These are phyloP conservation scores for Ochlodes sylvanus DNA, from an alignment of 2,888 invertebrate genomes.

Conservation along the genomic window DNA sequence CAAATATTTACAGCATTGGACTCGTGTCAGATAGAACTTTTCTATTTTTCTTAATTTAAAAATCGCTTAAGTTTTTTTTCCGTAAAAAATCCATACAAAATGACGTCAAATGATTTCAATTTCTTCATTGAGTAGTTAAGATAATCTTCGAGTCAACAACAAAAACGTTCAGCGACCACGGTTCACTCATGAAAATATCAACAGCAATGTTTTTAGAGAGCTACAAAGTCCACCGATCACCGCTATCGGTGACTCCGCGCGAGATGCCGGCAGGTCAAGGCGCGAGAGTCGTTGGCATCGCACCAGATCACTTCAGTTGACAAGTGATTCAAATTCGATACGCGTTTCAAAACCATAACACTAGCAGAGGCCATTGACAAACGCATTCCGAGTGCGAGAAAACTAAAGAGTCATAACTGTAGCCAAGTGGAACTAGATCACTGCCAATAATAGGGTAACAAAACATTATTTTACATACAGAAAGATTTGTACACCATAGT, in stretches of 20 bases:
- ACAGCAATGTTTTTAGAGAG: conserved; percentile 29
- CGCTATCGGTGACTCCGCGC: conserved; percentile 47
- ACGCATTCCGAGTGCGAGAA: conserved; percentile 15
- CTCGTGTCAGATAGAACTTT: too few species aligned
- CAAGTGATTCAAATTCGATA: conserved; percentile 44
- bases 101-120: too few species aligned
- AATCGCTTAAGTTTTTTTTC: too few species aligned
- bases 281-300: conserved; percentile 74
- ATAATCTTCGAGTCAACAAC: not conserved
- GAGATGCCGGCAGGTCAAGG: conserved; percentile 72
- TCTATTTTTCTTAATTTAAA: too few species aligned
- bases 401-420: conserved; percentile 4
- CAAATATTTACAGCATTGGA: too few species aligned
- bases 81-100: too few species aligned
- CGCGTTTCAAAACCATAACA: conserved; percentile 43
- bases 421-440: conserved; percentile 8
- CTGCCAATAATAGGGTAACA: not conserved
- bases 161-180: not conserved
- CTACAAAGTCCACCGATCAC: conserved; percentile 35
- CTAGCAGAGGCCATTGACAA: conserved; percentile 39
- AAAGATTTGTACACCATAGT: not conserved
- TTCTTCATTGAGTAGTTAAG: too few species aligned
- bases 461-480: not conserved
- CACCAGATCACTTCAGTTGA: conserved; percentile 60
- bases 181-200: conserved; percentile 43